Evolutionary conservation across 2,797 vertebrate species (phyloP).

Genomic region (Arrhamphus sclerolepis): DNA sequence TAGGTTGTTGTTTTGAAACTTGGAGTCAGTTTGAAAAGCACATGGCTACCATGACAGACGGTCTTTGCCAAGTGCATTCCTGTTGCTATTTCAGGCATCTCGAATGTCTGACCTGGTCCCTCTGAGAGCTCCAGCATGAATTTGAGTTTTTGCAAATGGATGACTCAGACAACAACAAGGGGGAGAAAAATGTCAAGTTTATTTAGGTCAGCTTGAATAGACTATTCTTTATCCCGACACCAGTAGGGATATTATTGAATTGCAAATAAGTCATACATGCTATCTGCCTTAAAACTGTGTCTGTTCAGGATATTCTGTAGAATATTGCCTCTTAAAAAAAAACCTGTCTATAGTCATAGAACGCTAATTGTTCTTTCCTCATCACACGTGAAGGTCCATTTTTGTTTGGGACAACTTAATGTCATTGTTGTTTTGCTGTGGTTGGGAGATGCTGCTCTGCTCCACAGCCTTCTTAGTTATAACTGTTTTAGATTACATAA

Average conservation of each 20-base stretch:
- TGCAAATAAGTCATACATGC: constrained; percentile 10
- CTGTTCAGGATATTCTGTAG: not conserved
- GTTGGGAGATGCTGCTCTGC: constrained; percentile 54
- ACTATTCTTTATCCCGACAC: constrained; percentile 38
- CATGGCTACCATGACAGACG: constrained; percentile 73
- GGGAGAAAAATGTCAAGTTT: not conserved
- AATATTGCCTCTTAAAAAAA: no score
- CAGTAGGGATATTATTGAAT: constrained; percentile 33
- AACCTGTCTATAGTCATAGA: no score
- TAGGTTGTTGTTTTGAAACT: constrained; percentile 70
- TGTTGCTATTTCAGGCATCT: constrained; percentile 76
- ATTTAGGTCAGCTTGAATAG: no score
- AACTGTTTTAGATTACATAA: constrained; percentile 74
- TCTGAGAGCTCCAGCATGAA: constrained; percentile 42
- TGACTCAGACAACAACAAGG: constrained; percentile 50
- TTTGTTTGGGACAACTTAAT: no score
- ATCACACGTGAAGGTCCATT: no score
- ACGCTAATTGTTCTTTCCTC: no score
- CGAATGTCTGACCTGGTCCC: constrained; percentile 50
- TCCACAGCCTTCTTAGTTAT: constrained; percentile 67
- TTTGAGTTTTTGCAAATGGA: constrained; percentile 49
- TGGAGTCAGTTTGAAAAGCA: constrained; percentile 63
- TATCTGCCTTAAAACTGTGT: no score
- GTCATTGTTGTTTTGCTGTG: constrained; percentile 45
- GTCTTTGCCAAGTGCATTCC: constrained; percentile 61